phyloP scores from a whole-genome alignment of 2,113 vertebrate species.

The Zosterops hypoxanthus region DNA sequence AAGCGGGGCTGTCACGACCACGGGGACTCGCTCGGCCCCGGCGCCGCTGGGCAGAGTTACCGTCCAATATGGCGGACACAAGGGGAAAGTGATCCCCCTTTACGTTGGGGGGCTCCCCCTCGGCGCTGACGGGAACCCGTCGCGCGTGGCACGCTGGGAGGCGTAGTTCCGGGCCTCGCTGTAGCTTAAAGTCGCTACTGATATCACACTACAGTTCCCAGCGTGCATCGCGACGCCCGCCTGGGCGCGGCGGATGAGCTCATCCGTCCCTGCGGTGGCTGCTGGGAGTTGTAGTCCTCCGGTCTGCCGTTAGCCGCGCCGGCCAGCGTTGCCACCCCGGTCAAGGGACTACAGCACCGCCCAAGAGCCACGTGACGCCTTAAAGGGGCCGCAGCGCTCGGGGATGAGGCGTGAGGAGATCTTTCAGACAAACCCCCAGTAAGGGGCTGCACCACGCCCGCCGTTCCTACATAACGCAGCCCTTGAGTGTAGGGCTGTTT shows the following conservation, averaged over 20 bases:
- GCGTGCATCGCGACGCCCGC: background rate
- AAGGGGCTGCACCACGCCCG: no score
- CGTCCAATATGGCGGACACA: conserved; percentile 84
- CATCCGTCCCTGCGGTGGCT: background rate
- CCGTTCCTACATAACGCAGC: rapidly evolving
- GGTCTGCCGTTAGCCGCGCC: background rate
- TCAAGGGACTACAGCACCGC: conserved; percentile 22
- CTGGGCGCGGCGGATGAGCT: background rate
- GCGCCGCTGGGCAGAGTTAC: conserved; percentile 76
- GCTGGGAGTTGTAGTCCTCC: conserved; percentile 44
- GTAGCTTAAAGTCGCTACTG: rapidly evolving
- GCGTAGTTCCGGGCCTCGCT: rapidly evolving
- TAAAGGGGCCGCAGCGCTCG: conserved; percentile 2
- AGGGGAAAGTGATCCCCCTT: conserved; percentile 81
- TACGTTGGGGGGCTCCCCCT: conserved; percentile 75
- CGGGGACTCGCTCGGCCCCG: conserved; percentile 52
- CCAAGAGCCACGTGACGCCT: background rate
- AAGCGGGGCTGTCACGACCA: conserved; percentile 53
- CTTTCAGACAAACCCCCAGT: no score
- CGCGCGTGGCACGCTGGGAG: conserved; percentile 16
- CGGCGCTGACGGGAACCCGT: conserved; percentile 42
- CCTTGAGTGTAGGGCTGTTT: rapidly evolving
- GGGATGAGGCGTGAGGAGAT: background rate
- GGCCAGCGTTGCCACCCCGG: background rate
- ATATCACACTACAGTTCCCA: background rate